A percentile compares a stretch with the other conserved stretches of the same genome.
phyloP scores from a whole-genome alignment of 1,140 invertebrate species.

The Trachelipus rathkii region DNA sequence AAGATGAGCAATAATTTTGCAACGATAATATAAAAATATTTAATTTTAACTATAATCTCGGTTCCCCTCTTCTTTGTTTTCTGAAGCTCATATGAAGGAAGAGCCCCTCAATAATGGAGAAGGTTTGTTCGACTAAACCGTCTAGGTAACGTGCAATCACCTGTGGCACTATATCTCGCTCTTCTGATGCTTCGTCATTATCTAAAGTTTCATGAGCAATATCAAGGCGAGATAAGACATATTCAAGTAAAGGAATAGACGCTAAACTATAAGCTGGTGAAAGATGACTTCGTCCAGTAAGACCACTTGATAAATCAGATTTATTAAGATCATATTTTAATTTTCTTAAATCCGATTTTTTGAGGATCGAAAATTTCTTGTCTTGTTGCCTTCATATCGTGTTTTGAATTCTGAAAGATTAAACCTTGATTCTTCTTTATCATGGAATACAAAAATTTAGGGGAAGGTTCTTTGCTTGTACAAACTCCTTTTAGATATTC shows the following conservation, averaged over 20 bases:
- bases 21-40: too few species aligned
- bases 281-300: conserved; percentile 20
- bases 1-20: too few species aligned
- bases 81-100: conserved; percentile 44
- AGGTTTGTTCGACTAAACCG: conserved; percentile 29
- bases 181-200: conserved; percentile 33
- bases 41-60: too few species aligned
- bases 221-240: conserved; percentile 42
- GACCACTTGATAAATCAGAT: conserved; percentile 23
- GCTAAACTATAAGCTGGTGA: conserved; percentile 23
- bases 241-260: conserved; percentile 28
- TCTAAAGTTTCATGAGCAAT: conserved; percentile 40
- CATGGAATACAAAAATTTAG: background rate
- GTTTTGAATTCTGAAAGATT: conserved; percentile 23
- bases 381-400: conserved; percentile 28
- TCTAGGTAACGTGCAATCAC: conserved; percentile 40
- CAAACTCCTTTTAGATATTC: background rate
- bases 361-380: background rate
- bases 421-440: background rate
- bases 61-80: conserved; percentile 33
- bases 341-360: conserved; percentile 32
- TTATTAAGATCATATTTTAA: conserved; percentile 32
- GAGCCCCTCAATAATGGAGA: conserved; percentile 39
- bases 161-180: conserved; percentile 34
- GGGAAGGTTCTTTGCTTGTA: too few species aligned